Percentiles rank a stretch among this genome's conserved stretches.
Conservation (phyloP, 2,113 vertebrate genomes). For the Aldabrachelys gigantea region DNA sequence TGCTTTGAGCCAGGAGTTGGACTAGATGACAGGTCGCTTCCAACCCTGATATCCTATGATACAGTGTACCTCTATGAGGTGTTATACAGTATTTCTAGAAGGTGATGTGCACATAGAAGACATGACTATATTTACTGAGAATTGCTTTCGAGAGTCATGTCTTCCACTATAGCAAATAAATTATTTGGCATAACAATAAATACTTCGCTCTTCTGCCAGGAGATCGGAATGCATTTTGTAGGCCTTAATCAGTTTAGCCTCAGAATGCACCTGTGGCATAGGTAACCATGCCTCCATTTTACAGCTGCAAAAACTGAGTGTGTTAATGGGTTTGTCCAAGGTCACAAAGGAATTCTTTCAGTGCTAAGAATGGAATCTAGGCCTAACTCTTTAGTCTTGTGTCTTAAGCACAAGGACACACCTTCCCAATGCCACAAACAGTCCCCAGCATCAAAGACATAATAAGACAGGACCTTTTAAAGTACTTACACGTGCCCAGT, state of each 20-base stretch:
- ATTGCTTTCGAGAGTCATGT: slow-evolving; percentile 2
- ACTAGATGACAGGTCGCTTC: no score
- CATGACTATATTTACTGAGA: background rate
- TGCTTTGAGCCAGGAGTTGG: no score
- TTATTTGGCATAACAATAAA: slow-evolving; percentile 6
- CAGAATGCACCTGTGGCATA: background rate
- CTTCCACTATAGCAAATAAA: background rate
- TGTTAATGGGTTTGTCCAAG: background rate
- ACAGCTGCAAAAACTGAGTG: background rate
- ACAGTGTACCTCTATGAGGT: fast-evolving
- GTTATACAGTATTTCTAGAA: background rate
- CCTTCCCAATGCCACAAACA: background rate
- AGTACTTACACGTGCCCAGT: slow-evolving; percentile 97
- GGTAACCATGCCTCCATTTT: background rate
- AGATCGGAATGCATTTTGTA: background rate
- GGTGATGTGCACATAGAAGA: background rate
- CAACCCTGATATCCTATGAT: no score
- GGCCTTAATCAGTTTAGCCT: background rate
- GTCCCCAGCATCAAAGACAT: background rate
- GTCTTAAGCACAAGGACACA: background rate
- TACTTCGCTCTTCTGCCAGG: slow-evolving; percentile 8
- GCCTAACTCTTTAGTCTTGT: background rate
- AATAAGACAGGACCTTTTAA: background rate
- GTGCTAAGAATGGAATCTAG: background rate
- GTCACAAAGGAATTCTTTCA: background rate